Evolutionary conservation across 2,797 vertebrate species (phyloP).

Genomic region (Poeciliopsis turneri): DNA sequence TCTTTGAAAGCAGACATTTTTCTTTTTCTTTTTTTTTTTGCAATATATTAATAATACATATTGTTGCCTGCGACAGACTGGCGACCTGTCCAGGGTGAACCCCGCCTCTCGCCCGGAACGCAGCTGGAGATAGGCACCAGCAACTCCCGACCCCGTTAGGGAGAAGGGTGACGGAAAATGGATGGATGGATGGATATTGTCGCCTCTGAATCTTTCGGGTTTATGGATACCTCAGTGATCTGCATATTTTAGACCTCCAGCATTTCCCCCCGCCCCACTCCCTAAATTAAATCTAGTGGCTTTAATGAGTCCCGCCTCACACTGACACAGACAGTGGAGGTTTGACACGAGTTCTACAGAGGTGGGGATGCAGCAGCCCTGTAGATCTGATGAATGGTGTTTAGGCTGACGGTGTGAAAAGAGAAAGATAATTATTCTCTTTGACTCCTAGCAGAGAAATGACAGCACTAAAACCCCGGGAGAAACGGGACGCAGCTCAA

Average conservation of each 20-base stretch:
- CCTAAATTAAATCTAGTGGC: constrained; percentile 31
- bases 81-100: too few relatives aligned
- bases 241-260: constrained; percentile 37
- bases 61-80: too few relatives aligned
- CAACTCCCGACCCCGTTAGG: too few relatives aligned
- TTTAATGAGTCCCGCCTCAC: constrained; percentile 20
- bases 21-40: background rate
- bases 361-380: constrained; percentile 25
- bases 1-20: constrained; percentile 64
- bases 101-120: too few relatives aligned
- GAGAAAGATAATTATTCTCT: constrained; percentile 20
- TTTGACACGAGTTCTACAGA: constrained; percentile 32
- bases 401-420: constrained; percentile 12
- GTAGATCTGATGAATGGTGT: constrained; percentile 23
- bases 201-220: constrained; percentile 53
- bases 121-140: too few relatives aligned
- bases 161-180: too few relatives aligned
- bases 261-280: background rate
- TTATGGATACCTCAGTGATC: constrained; percentile 31
- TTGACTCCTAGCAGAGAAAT: constrained; percentile 7
- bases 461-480: constrained; percentile 5
- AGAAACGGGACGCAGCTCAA: constrained; percentile 5
- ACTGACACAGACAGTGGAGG: constrained; percentile 2
- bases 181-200: too few relatives aligned
- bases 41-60: constrained; percentile 67